Evolutionary conservation across 1,140 invertebrate species (phyloP).

Genomic region (Laodelphax striatellus): DNA sequence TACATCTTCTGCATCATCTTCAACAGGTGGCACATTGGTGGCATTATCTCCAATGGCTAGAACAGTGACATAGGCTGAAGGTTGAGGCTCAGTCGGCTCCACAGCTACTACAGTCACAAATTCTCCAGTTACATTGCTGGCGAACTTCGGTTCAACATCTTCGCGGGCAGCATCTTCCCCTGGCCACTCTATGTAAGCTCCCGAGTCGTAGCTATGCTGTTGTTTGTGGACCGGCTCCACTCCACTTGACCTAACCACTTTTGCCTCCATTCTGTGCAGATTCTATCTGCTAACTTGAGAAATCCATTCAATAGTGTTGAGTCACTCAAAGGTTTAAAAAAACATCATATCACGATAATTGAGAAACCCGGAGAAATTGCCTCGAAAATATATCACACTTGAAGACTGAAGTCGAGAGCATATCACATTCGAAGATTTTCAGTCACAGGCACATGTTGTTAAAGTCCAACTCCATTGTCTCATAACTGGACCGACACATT

Average conservation of each 20-base stretch:
- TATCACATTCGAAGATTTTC: too few species aligned
- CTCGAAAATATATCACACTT: too few species aligned
- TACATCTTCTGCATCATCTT: slow-evolving; percentile 50
- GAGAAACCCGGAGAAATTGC: too few species aligned
- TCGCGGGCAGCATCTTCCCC: slow-evolving; percentile 14
- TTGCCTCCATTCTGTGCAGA: neutral
- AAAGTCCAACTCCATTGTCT: too few species aligned
- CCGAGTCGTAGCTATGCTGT: slow-evolving; percentile 27
- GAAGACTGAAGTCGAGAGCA: too few species aligned
- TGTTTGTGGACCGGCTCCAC: slow-evolving; percentile 23
- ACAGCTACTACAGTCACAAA: slow-evolving; percentile 59
- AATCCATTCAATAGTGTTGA: too few species aligned
- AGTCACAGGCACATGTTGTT: too few species aligned
- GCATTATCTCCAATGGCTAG: slow-evolving; percentile 28
- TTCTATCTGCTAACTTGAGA: too few species aligned
- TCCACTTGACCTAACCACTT: neutral
- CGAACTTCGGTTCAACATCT: slow-evolving; percentile 8
- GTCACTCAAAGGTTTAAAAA: too few species aligned
- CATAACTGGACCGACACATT: too few species aligned
- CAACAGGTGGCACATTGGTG: neutral
- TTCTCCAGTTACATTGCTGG: slow-evolving; percentile 31
- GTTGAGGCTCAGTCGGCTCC: slow-evolving; percentile 30
- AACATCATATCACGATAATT: too few species aligned
- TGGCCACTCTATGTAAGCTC: slow-evolving; percentile 27
- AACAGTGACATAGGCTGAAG: slow-evolving; percentile 35